phyloP scores from a whole-genome alignment of 2,797 vertebrate genomes.

The Malurus leucopterus region DNA sequence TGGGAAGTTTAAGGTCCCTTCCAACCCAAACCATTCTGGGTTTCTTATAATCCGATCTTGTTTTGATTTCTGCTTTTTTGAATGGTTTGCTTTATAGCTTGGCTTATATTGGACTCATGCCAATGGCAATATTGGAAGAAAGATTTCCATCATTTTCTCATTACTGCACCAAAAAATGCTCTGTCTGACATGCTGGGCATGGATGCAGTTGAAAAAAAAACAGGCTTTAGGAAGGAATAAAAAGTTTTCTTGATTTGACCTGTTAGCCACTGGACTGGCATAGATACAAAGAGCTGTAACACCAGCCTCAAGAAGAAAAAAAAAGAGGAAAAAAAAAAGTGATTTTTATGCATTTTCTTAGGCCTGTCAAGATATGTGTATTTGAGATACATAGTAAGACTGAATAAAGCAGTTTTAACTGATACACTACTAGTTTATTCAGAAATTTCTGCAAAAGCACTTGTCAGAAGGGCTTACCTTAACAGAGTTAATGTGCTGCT shows the following conservation, averaged over 20 bases:
- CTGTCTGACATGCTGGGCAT: not conserved
- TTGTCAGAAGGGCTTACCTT: not conserved
- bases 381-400: not conserved
- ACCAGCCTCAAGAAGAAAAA: not conserved
- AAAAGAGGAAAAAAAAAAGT: rapidly evolving
- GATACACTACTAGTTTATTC: not conserved
- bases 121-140: not conserved
- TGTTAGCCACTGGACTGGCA: not conserved
- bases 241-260: not conserved
- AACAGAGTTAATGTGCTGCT: not conserved
- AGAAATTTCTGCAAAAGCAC: not conserved
- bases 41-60: not conserved
- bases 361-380: not conserved
- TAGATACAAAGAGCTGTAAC: not conserved
- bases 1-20: not conserved
- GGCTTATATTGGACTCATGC: not conserved
- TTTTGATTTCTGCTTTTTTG: not conserved
- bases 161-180: not conserved
- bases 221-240: not conserved
- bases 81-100: not conserved
- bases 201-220: not conserved
- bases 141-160: not conserved
- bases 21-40: rapidly evolving
- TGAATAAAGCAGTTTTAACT: not conserved
- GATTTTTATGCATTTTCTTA: not conserved